phyloP scores from a whole-genome alignment of 2,888 invertebrate genomes.

The Drosophila anomelani region DNA sequence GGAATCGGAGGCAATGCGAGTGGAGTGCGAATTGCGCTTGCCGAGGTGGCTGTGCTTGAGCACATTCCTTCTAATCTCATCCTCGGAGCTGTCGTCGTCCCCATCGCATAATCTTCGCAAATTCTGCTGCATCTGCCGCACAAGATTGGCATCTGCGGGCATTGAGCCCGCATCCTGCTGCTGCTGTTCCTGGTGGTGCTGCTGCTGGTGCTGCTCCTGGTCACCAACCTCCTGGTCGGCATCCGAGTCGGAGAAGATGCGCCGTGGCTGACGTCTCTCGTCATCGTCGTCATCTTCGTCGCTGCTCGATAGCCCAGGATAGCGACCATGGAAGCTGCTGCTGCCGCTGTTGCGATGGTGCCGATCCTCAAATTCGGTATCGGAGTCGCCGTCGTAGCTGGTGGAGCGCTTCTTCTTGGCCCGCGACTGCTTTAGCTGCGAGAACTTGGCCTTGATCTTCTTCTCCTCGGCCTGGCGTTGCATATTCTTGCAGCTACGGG shows the following conservation, averaged over 20 bases:
- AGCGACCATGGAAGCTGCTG: slow-evolving; percentile 71
- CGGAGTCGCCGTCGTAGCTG: slow-evolving; percentile 95
- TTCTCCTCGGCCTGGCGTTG: slow-evolving; percentile 96
- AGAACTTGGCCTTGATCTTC: slow-evolving; percentile 95
- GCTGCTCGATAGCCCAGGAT: slow-evolving; percentile 68
- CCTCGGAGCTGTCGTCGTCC: slow-evolving; percentile 83
- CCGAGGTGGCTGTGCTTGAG: slow-evolving; percentile 82
- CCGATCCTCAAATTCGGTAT: slow-evolving; percentile 86
- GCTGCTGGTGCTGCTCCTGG: slow-evolving; percentile 18
- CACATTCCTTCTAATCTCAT: slow-evolving; percentile 74
- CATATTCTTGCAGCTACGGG: slow-evolving; percentile 96
- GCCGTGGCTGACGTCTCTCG: slow-evolving; percentile 63
- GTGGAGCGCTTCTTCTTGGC: slow-evolving; percentile 95
- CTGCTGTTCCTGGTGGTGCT: slow-evolving; percentile 1
- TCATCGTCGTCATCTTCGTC: slow-evolving; percentile 84
- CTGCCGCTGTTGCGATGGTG: slow-evolving; percentile 78
- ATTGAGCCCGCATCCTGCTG: background rate
- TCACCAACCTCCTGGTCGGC: slow-evolving; percentile 21
- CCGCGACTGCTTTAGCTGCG: slow-evolving; percentile 93
- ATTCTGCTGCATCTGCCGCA: slow-evolving; percentile 85
- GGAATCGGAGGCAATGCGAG: slow-evolving; percentile 91
- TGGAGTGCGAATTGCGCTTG: slow-evolving; percentile 89
- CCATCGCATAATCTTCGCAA: slow-evolving; percentile 85
- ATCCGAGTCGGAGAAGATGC: slow-evolving; percentile 85
- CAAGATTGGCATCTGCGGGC: slow-evolving; percentile 49